These are phyloP conservation scores for Channallabes apus DNA, from an alignment of 2,797 vertebrate genomes.

Conservation along the genomic window DNA sequence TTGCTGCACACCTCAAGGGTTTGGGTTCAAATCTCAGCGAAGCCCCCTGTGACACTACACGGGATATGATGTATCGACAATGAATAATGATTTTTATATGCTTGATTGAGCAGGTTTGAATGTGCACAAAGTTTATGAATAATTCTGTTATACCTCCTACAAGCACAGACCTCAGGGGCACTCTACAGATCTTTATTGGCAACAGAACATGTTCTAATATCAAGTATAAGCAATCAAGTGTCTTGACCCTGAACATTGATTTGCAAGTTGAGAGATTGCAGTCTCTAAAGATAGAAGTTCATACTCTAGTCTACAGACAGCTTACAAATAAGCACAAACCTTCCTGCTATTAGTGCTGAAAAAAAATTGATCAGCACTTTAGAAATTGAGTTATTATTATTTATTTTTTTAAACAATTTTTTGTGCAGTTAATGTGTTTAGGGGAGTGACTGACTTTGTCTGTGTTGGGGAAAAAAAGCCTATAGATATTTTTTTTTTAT, in stretches of 20 bases:
- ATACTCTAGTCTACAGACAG: constrained; percentile 26
- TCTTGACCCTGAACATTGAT: constrained; percentile 64
- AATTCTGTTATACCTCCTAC: constrained; percentile 76
- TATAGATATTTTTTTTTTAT: constrained; percentile 47
- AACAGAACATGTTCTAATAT: constrained; percentile 62
- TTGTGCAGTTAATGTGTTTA: constrained; percentile 24
- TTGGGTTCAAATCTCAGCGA: too few relatives aligned
- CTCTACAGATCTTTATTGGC: constrained; percentile 70
- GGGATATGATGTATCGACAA: too few relatives aligned
- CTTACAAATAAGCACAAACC: background rate
- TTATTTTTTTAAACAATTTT: background rate
- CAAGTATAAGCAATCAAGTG: constrained; percentile 37
- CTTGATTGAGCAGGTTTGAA: background rate
- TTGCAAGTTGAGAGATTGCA: constrained; percentile 60
- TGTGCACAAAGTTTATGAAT: background rate
- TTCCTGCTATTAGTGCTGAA: constrained; percentile 1
- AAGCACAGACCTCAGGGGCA: constrained; percentile 69
- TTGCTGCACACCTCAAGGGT: too few relatives aligned
- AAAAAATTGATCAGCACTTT: background rate
- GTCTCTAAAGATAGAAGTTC: constrained; percentile 58
- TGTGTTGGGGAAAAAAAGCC: constrained; percentile 32
- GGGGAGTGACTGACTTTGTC: constrained; percentile 30
- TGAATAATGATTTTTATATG: background rate
- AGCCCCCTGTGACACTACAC: too few relatives aligned
- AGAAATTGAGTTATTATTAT: constrained; percentile 15